Evolutionary conservation across 2,797 vertebrate species (phyloP).

Genomic region (Semotilus atromaculatus): DNA sequence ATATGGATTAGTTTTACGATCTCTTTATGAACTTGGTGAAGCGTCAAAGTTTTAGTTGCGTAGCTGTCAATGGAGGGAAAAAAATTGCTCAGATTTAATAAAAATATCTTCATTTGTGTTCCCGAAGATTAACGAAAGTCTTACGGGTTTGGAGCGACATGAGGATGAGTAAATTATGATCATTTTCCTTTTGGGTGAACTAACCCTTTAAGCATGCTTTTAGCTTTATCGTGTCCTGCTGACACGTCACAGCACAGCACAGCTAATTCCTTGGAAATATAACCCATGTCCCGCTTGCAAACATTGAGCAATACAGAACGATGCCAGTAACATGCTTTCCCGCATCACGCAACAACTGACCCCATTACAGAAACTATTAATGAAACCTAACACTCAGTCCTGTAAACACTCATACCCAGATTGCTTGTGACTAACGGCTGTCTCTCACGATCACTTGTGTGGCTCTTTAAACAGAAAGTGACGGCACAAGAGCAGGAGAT

Average conservation of each 20-base stretch:
- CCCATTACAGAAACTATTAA: conserved; percentile 31
- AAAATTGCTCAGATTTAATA: no score
- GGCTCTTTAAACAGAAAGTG: conserved; percentile 75
- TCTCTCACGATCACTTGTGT: conserved; percentile 35
- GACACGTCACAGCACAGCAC: not conserved
- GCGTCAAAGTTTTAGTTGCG: no score
- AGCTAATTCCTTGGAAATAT: not conserved
- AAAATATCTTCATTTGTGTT: no score
- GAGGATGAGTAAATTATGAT: no score
- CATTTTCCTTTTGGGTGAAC: no score
- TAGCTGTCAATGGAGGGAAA: no score
- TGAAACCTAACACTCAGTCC: conserved; percentile 20
- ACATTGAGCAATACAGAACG: conserved; percentile 1
- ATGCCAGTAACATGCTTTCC: not conserved
- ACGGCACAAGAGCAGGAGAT: conserved; percentile 83
- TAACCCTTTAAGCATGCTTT: not conserved
- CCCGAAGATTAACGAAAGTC: no score
- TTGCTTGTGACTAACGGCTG: conserved; percentile 51
- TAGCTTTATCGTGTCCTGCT: not conserved
- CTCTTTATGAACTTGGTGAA: no score
- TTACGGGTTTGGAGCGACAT: no score
- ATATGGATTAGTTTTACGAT: no score
- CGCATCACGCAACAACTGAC: not conserved
- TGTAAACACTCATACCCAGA: conserved; percentile 32
- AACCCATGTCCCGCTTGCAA: not conserved